A percentile compares a stretch with the other conserved stretches of the same genome.
Conservation (phyloP, 2,113 vertebrate species). For the Myxocyprinus asiaticus region DNA sequence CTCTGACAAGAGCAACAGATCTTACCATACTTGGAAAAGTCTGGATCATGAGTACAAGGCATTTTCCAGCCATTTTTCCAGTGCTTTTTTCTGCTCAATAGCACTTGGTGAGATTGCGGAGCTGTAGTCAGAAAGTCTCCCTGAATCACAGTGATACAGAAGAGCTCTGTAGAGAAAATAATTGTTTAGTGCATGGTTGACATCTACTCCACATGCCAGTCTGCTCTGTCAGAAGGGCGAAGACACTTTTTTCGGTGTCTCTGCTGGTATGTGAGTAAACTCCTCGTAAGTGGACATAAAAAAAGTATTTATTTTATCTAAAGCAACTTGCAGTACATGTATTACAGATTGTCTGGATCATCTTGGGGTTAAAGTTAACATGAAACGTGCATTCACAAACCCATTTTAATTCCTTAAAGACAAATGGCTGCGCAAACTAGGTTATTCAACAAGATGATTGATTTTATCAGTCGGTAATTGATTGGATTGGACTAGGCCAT, state of each 20-base stretch:
- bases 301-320: not conserved
- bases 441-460: too few relatives aligned
- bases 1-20: slow-evolving; percentile 13
- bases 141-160: not conserved
- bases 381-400: not conserved
- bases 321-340: not conserved
- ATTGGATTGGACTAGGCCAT: too few relatives aligned
- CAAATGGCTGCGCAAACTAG: too few relatives aligned
- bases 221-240: not conserved
- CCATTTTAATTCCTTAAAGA: too few relatives aligned
- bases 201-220: not conserved
- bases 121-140: not conserved
- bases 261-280: not conserved
- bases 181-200: not conserved
- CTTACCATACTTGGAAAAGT: not conserved
- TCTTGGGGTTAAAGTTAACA: not conserved
- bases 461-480: too few relatives aligned
- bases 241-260: not conserved
- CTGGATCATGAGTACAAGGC: not conserved
- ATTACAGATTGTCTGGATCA: too few relatives aligned
- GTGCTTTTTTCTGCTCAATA: slow-evolving; percentile 20
- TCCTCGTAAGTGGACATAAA: not conserved
- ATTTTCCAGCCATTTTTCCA: slow-evolving; percentile 3
- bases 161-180: not conserved
- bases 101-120: not conserved